A percentile compares a stretch with the other conserved stretches of the same genome.
These are phyloP conservation scores for Clitarchus hookeri DNA, from an alignment of 2,888 invertebrate genomes.

Conservation along the genomic window DNA sequence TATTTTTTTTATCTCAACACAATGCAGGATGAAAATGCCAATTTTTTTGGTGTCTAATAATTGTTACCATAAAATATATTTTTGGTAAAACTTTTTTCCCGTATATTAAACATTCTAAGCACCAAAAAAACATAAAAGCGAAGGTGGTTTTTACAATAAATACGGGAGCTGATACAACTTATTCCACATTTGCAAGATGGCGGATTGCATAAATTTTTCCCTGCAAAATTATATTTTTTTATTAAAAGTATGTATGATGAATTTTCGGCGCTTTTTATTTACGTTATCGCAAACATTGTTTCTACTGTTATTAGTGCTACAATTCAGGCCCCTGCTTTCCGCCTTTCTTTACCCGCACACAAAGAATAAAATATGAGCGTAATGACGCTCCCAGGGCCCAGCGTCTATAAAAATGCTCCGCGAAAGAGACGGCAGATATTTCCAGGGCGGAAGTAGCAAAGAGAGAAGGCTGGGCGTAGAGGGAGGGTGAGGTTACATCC, in stretches of 20 bases:
- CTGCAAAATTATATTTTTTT: not conserved
- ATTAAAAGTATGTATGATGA: slow-evolving; percentile 9
- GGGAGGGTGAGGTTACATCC: slow-evolving; percentile 16
- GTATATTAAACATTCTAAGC: not conserved
- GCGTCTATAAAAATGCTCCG: not conserved
- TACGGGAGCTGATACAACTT: not conserved
- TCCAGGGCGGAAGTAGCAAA: slow-evolving; percentile 20
- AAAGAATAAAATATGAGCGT: slow-evolving; percentile 14
- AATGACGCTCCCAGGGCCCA: not conserved
- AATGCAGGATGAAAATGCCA: not conserved
- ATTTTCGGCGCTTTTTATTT: slow-evolving; percentile 9
- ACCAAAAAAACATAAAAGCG: not conserved
- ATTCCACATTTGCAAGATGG: not conserved
- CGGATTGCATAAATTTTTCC: not conserved
- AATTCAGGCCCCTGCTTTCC: not conserved
- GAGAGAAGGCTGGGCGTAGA: not conserved
- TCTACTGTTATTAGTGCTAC: slow-evolving; percentile 1
- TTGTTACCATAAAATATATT: not conserved
- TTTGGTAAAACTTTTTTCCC: not conserved
- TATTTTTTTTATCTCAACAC: not conserved
- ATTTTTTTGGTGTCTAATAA: not conserved
- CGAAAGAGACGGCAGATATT: not conserved
- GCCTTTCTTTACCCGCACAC: not conserved
- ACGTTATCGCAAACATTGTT: slow-evolving; percentile 14
- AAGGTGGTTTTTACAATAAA: not conserved